A percentile compares a stretch with the other conserved stretches of the same genome.
Evolutionary conservation across 2,888 invertebrate species (phyloP).

Genomic region (Cybosia mesomella): DNA sequence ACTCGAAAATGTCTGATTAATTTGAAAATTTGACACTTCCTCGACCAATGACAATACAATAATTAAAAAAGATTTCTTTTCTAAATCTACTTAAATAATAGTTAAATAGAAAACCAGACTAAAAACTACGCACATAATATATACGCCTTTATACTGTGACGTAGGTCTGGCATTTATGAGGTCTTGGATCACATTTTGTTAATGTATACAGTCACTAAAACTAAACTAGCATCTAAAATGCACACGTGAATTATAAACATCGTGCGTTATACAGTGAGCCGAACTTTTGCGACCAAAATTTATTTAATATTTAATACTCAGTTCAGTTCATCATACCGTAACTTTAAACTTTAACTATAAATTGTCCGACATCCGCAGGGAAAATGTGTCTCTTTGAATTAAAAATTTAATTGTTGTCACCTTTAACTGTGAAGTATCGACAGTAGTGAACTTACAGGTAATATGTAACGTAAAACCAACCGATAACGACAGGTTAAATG

Average conservation of each 20-base stretch:
- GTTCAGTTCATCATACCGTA: conserved; percentile 1
- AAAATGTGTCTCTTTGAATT: not conserved
- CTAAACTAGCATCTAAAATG: conserved; percentile 2
- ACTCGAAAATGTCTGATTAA: too few species aligned
- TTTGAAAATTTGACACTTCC: too few species aligned
- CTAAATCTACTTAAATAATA: too few species aligned
- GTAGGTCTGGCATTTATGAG: not conserved
- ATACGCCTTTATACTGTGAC: not conserved
- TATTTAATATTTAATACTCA: not conserved
- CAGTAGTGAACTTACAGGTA: too few species aligned
- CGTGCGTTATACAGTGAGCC: not conserved
- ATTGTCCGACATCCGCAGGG: not conserved
- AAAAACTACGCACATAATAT: too few species aligned
- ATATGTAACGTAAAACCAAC: too few species aligned
- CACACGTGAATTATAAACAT: not conserved
- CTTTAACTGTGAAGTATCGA: too few species aligned
- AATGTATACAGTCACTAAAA: not conserved
- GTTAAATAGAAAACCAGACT: too few species aligned
- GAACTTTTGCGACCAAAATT: not conserved
- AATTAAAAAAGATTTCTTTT: too few species aligned
- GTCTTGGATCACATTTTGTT: not conserved
- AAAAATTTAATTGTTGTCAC: not conserved
- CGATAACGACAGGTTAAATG: too few species aligned
- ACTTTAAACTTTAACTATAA: not conserved
- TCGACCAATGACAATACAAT: too few species aligned